These are phyloP conservation scores for Brachymystax lenok DNA, from an alignment of 2,797 vertebrate genomes.

Conservation along the genomic window DNA sequence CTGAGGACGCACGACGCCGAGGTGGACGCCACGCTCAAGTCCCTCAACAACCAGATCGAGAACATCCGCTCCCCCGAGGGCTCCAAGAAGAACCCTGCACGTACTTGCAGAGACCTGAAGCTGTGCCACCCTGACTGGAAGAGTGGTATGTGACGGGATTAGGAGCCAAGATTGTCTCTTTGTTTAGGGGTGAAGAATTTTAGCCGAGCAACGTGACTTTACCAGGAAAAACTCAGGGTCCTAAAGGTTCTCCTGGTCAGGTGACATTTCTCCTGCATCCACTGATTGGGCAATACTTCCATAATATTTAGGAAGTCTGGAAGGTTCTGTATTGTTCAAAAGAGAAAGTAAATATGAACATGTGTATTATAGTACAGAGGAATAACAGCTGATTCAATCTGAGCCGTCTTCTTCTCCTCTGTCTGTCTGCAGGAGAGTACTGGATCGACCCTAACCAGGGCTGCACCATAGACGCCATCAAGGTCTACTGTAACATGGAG, in stretches of 20 bases:
- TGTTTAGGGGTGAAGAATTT: constrained; percentile 49
- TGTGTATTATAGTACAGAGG: neutral
- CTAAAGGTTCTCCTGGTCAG: neutral
- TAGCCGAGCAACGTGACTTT: neutral
- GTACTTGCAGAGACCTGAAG: constrained; percentile 95
- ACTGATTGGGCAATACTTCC: neutral
- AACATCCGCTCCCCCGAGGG: constrained; percentile 95
- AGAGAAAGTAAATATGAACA: neutral
- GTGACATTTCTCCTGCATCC: neutral
- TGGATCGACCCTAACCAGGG: constrained; percentile 99
- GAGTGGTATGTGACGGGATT: constrained; percentile 81
- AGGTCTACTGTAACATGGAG: constrained; percentile 99
- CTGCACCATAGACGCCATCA: constrained; percentile 94
- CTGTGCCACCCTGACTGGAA: constrained; percentile 96
- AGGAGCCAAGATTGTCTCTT: constrained; percentile 4
- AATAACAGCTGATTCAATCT: neutral
- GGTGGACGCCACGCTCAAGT: constrained; percentile 93
- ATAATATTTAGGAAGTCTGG: neutral
- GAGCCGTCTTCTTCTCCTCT: neutral
- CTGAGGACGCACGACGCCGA: constrained; percentile 87
- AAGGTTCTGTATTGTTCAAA: neutral
- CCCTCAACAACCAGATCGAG: constrained; percentile 97
- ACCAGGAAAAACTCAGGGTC: constrained; percentile 30
- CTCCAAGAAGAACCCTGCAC: constrained; percentile 92
- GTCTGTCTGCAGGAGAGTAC: constrained; percentile 83